Evolutionary conservation across 2,113 vertebrate species (phyloP).

Genomic region (Corythaixoides concolor): DNA sequence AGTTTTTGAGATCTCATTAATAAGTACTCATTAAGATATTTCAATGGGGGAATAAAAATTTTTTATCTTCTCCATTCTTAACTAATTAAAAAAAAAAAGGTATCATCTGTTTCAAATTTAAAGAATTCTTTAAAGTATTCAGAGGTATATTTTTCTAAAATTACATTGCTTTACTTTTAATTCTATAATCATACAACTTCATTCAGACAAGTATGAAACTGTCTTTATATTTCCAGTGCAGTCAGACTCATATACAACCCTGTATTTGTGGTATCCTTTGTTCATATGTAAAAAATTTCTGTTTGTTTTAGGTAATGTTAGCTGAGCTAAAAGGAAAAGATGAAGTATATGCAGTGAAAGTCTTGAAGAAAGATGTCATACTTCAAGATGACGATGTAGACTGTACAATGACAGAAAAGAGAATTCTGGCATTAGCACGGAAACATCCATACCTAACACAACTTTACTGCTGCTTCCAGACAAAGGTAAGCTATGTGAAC

Average conservation of each 20-base stretch:
- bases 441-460: constrained; percentile 97
- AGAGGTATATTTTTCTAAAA: not conserved
- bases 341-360: constrained; percentile 97
- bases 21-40: not conserved
- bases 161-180: not conserved
- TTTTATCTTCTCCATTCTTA: not conserved
- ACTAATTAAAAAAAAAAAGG: not conserved
- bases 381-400: constrained; percentile 97
- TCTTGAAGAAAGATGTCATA: constrained; percentile 97
- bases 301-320: constrained; percentile 88
- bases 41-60: not conserved
- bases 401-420: constrained; percentile 98
- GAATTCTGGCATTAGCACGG: constrained; percentile 93
- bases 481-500: constrained; percentile 79
- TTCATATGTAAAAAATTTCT: not conserved
- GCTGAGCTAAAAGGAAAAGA: constrained; percentile 95
- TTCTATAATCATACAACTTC: not conserved
- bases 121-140: too few species aligned
- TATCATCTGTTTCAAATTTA: not conserved
- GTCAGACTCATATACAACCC: not conserved
- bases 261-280: not conserved
- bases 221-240: not conserved
- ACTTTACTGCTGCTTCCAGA: constrained; percentile 99
- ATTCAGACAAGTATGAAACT: not conserved
- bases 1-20: not conserved